Conservation (phyloP, 1,140 invertebrate species). For the Aphelinus atriplicis region DNA sequence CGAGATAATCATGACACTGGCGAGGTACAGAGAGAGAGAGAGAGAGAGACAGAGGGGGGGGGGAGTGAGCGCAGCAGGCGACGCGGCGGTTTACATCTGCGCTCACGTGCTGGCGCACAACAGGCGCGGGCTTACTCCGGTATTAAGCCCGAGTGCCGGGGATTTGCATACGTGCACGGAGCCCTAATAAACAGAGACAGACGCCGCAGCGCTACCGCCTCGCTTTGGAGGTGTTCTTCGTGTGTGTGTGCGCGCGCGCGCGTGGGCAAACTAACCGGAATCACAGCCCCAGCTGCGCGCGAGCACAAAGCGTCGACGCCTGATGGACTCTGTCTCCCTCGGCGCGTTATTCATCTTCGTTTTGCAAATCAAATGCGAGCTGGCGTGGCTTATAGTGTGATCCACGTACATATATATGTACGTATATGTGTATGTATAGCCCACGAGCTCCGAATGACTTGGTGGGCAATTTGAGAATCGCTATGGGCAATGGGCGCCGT, state of each 20-base stretch:
- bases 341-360: slow-evolving; percentile 7
- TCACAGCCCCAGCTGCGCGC: slow-evolving; percentile 9
- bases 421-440: too few relatives aligned
- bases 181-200: slow-evolving; percentile 25
- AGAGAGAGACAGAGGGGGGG: neutral
- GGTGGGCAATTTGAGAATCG: too few relatives aligned
- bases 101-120: too few relatives aligned
- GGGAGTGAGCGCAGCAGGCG: too few relatives aligned
- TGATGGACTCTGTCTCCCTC: neutral
- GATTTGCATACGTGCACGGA: slow-evolving; percentile 16
- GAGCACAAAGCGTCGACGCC: neutral
- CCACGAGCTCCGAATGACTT: too few relatives aligned
- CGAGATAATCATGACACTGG: too few relatives aligned
- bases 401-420: too few relatives aligned
- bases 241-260: neutral
- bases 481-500: too few relatives aligned
- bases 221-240: slow-evolving; percentile 20
- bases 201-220: neutral
- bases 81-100: too few relatives aligned
- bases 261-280: slow-evolving; percentile 6
- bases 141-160: slow-evolving; percentile 12
- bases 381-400: too few relatives aligned
- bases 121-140: neutral
- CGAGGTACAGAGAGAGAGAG: too few relatives aligned
- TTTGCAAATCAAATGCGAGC: neutral